Evolutionary conservation across 2,888 invertebrate genomes (phyloP), one percentile per base, ranked within the genome.

Genomic region (Cistogaster globosa): DNA sequence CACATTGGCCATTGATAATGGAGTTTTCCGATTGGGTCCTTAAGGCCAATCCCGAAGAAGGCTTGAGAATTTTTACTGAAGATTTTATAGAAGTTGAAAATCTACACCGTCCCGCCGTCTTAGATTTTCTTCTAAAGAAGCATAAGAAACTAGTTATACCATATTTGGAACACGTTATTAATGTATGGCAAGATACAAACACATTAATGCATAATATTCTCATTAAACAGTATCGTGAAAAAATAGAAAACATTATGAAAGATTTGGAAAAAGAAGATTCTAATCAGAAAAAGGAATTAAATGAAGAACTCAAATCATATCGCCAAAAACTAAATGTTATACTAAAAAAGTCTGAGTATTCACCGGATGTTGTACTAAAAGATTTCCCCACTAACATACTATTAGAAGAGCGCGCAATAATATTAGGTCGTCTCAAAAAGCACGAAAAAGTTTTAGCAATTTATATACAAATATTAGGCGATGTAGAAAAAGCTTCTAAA

Each of bases 21-120:
- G 97, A 99, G 91, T 99, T 98, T 93, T 95, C 98, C 22, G 96
- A 97, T 87, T 98, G 98, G 98, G 97, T 99, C 68, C 93, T 99
- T 57, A 95, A 95, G 81, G 95, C 96, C 88, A 94, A 97, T 91
- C 97, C 98, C 0, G 96, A 97, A 87, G 97, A 98, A 91, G 99
- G 99, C 0, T 93, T 99, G 7, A 96, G 95, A 90, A 96, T 96
- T 90, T 98, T 99, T 91, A 98, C 96, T 0, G 97, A 97, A 91
- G 97, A 97, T 90, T 94, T 96, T 65, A 94, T 95, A 60, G 98
- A 98, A 94, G 97, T 98, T 0, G 97, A 98, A 91, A 95, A 95
- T 72, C 93, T 99, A 53, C 98, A 99, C 0, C 94, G 99, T 75
- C 96, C 97, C 1, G 95, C 96, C 91, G 96, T 99, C 51, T 93